Percentiles rank a stretch among this genome's conserved stretches.
phyloP scores from a whole-genome alignment of 2,113 vertebrate genomes.

The Grammomys dolichurus region DNA sequence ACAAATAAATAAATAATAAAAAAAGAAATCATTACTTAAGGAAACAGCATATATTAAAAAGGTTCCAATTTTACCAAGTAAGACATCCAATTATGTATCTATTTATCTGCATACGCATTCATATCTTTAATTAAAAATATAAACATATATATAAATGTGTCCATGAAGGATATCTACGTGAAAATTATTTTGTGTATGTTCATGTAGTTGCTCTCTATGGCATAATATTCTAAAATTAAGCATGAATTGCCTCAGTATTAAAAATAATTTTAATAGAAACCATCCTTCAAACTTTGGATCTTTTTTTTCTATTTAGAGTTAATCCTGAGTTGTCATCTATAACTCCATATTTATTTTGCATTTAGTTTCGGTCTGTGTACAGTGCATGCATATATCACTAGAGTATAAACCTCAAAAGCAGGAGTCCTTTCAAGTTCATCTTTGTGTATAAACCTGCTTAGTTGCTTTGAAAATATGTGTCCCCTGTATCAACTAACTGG shows the following conservation, averaged over 20 bases:
- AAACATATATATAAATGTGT: background rate
- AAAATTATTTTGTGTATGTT: background rate
- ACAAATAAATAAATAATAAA: too few species aligned
- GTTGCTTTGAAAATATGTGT: constrained; percentile 1
- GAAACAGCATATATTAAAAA: constrained; percentile 26
- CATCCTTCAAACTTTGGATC: constrained; percentile 18
- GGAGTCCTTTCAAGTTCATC: constrained; percentile 35
- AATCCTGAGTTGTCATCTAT: constrained; percentile 24
- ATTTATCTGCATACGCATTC: background rate
- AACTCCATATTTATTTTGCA: background rate
- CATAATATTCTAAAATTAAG: constrained; percentile 36
- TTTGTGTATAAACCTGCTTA: background rate
- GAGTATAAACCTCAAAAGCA: background rate
- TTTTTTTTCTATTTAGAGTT: background rate
- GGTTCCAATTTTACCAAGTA: background rate
- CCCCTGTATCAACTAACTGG: background rate
- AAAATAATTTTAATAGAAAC: constrained; percentile 46
- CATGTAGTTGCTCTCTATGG: background rate
- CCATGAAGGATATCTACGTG: background rate
- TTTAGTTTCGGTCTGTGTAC: background rate
- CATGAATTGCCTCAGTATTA: background rate
- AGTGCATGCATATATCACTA: background rate
- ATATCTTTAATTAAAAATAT: background rate
- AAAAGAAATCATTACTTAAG: too few species aligned
- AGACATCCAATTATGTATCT: background rate